A percentile compares a stretch with the other conserved stretches of the same genome.
Conservation (phyloP, 2,888 invertebrate genomes). For the Eilema griseolum region DNA sequence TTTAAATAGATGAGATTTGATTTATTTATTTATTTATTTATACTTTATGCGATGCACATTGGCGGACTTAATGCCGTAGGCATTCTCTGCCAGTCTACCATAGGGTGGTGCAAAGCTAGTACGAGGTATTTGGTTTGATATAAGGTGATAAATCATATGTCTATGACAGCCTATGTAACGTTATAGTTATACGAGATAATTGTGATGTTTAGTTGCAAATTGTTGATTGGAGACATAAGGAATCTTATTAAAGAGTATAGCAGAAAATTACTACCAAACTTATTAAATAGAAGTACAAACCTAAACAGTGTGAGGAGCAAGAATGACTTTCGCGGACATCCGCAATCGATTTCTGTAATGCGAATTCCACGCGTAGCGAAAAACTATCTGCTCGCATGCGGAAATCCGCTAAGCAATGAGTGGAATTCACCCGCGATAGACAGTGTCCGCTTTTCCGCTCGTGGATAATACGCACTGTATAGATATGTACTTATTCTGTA, state of each 20-base stretch:
- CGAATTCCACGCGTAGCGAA: not conserved
- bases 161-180: constrained; percentile 38
- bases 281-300: not conserved
- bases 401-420: not conserved
- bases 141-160: constrained; percentile 43
- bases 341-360: not conserved
- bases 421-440: not conserved
- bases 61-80: no score
- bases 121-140: no score
- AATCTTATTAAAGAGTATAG: not conserved
- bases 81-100: no score
- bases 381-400: not conserved
- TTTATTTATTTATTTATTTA: no score
- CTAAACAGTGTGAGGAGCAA: not conserved
- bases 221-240: constrained; percentile 24
- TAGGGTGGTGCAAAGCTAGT: no score
- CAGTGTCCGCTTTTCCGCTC: not conserved
- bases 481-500: not conserved
- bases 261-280: not conserved
- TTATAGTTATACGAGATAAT: constrained; percentile 46
- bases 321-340: not conserved
- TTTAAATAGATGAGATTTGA: constrained; percentile 62
- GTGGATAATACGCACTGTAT: not conserved
- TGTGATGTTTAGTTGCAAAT: constrained; percentile 38
- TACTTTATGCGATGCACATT: no score